Base-by-base conservation (phyloP, 2,797 vertebrate genomes). In the Sebastes elongatus region DNA sequence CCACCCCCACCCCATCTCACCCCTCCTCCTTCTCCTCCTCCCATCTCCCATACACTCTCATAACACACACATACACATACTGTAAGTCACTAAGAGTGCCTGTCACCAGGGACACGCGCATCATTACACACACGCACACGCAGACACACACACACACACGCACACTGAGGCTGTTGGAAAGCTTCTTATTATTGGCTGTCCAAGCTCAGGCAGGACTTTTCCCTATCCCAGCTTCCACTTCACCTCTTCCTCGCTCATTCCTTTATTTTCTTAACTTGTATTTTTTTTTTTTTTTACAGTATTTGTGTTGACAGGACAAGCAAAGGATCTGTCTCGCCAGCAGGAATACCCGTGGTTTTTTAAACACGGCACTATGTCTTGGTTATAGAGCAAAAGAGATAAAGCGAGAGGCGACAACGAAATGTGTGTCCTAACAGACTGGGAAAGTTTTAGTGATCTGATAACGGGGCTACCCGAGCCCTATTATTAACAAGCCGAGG, bases 31-130 rank as follows among this genome's bases (percentile, higher is more conserved):
- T 80, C 82, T 70, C 81, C 82, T 71, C 66, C 82, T 71, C 66
- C 83, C 87, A 76, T 86, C 86, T 74, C 73, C 80, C 77, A 52
- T 87, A 63, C 66, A 68, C 88, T 84, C 89, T 85, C 78, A 81
- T 86, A 86, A 91, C 85, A 86, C 91, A 85, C 87, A 91, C 82
- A 82, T 72, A 86, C 84, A 72, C 74, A 71, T 77, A 81, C 80
- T 90, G 86, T 91, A 91, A 89, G 87, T 89, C 88, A 85, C 88
- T 90, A 85, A 88, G 84, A 87, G 84, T 80, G 86, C 78, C 84
- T 89, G 88, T 92, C 91, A 89, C 88, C 60, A 69, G 86, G 78
- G 76, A 88, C 74, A 81, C 80, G 83, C 14, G 71, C 89, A 90
- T 85, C 82, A 86, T 82, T 83, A 78, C 86, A 83, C 72, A 46